Evolutionary conservation across 2,888 invertebrate species (phyloP), one percentile per base, ranked within the genome.

Genomic region (Ctena decussata): DNA sequence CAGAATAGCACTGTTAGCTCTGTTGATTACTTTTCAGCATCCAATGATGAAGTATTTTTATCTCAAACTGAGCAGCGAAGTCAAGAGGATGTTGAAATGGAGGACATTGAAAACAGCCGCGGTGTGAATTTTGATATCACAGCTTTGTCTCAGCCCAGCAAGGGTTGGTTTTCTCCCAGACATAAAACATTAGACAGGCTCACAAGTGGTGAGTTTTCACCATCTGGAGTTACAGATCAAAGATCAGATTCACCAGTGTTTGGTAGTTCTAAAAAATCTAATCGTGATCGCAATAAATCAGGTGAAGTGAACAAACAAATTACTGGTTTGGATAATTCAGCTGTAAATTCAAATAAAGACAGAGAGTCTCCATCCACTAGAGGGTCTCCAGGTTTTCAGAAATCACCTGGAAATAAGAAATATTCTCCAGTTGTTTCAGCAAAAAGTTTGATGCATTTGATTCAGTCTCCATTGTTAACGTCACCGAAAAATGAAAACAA

Each of bases 381-480:
- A 41, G 30, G 30, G 18, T 80, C 80, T 18, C 41, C 24, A 46
- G 32, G 21, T 5, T 21, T 60, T 8, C 12, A 15, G 18, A 69
- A 30, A 27, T 90, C 91, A 11, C 89, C 91, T 15, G 76, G 71
- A 24, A 72, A 75, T 8, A 88, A 85, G 74, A 92, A 92, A 71
- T 93, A 84, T 77, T 93, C 94, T 2, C 94, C 93, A 8, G 89
- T 77, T 81, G 91, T 94, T 0, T 92, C 93, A 0, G 91, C 92
- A 3, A 90, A 90, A 75, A 92, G 93, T 80, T 87, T 94, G 32
- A 89, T 92, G 82, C 92, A 92, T 77, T 80, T 94, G 24, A 93
- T 94, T 81, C 91, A 92, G 78, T 94, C 94, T 18, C 94, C 94
- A 15, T 74, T 94, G 11, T 69, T 94, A 27, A 83, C 81, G 11